Evolutionary conservation across 2,797 vertebrate species (phyloP), one percentile per base, ranked within the genome.

Genomic region (Darevskia nairensis): DNA sequence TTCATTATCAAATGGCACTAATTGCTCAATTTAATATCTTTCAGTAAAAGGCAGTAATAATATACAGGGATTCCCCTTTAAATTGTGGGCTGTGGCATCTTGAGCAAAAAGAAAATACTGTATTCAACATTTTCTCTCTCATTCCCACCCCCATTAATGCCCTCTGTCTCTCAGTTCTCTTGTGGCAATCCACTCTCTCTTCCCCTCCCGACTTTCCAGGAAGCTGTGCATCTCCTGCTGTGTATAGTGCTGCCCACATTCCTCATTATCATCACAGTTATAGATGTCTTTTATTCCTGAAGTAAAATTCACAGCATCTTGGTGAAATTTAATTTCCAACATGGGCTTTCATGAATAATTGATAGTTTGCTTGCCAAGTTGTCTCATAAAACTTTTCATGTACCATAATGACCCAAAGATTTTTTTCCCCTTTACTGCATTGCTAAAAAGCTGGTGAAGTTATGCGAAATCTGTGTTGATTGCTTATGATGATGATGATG

Each of bases 241-340:
- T 85, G 69, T 88, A 77, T 46, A 39, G 32, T 82, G 29, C 83
- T 89, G 64, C 29, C 61, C 19, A 15, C 71, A 41, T n/a, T 35
- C 69, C 59, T 19, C 0, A 0, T 84, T 88, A 86, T 64, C 9
- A 29, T 29, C 76, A 82, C n/a, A 27, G n/a, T 81, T 88, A 64
- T 80, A 83, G 17, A 81, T 80, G 75, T 72, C 27, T 83, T 86
- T 89, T 88, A 79, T 92, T 89, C 80, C 81, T 86, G 61, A 90
- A 91, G n/a, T 80, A 85, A 89, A 90, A 88, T 82, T 68, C 29
- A 68, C 84, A 88, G 39, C 4, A 1, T 68, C 66, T 77, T 64
- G 68, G 29, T 68, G 74, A 71, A 71, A 88, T 85, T 39, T 87
- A 82, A 44, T 82, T 78, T 74, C 64, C 23, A 5, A 76, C 32